Percentiles rank a stretch among this genome's conserved stretches.
These are phyloP conservation scores for Oreohelix idahoensis DNA, from an alignment of 1,140 invertebrate species.

Conservation along the genomic window DNA sequence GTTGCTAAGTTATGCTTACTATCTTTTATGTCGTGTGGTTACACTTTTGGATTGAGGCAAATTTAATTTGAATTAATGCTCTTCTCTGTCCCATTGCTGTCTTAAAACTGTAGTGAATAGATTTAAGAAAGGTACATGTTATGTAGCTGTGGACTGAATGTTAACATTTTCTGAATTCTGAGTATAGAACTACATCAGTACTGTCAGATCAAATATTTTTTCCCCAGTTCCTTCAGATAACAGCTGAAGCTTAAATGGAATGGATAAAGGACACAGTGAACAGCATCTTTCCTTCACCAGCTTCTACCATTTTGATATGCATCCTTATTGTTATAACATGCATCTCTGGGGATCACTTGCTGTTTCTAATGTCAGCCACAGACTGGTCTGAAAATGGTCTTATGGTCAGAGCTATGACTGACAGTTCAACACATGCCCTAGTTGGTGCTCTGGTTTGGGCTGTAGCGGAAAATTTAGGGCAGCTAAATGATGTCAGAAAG, in stretches of 20 bases:
- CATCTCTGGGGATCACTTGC: background rate
- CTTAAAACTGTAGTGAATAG: no score
- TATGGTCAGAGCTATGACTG: background rate
- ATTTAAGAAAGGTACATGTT: no score
- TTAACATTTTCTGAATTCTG: no score
- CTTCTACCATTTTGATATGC: background rate
- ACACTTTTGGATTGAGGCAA: no score
- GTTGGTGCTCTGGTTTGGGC: slow-evolving; percentile 12
- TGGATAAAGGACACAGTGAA: background rate
- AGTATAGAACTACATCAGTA: no score
- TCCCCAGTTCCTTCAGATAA: background rate
- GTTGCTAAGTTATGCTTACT: no score
- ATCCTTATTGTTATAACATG: background rate
- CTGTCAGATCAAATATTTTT: background rate
- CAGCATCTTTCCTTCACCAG: background rate
- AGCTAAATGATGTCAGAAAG: background rate
- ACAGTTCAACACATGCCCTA: slow-evolving; percentile 23
- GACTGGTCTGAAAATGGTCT: background rate
- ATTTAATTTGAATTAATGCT: no score
- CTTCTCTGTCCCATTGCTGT: no score
- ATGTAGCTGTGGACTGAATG: no score
- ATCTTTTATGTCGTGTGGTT: no score
- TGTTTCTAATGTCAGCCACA: background rate
- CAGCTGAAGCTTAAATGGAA: background rate
- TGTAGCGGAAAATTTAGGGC: background rate